Base-by-base conservation (phyloP, 2,113 vertebrate species). In the Bufo bufo region DNA sequence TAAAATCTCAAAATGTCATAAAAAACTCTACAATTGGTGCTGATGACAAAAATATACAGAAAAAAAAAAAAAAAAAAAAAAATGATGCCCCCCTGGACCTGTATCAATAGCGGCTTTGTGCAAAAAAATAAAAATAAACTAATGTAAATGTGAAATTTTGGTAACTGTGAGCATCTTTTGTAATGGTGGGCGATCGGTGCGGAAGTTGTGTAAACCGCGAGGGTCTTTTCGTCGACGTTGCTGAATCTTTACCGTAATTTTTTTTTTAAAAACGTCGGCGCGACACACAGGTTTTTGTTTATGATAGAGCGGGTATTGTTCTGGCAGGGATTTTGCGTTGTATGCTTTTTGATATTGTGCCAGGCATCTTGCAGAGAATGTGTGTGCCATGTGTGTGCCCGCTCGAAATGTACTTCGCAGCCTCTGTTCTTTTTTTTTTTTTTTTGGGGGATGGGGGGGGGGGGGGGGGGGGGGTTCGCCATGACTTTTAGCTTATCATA, bases 331-430 rank as follows among this genome's bases (percentile, higher is more conserved):
- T 91, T 93, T 89, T 84, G 91, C 91, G 90, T 95, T 94, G 94
- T 94, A 91, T 90, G 13, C 90, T 78, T 93, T 92, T 95, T 96
- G 96, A 95, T 92, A 91, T 85, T 79, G 90, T 95, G 95, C 96
- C 95, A 96, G 94, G 92, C 94, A 92, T 93, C 93, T 96, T 91
- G 92, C 91, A 93, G 94, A 89, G 93, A 91, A 91, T 90, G 93
- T 95, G 91, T 94, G 89, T 93, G 92, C 94, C 93, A 90, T 90
- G 91, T 89, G 89, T 90, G 90, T 92, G 91, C 93, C 93, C 92
- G 92, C 92, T 92, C 90, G 86, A 91, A 93, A 90, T 90, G 89
- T 90, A 90, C 89, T 69, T 89, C 33, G 72, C 50, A 83, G 43
- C 78, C 89, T 89, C 87, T 86, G 81, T 77, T 66, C 83, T 90